Evolutionary conservation across 2,888 invertebrate genomes (phyloP).

Genomic region (Heteropelma amictum): DNA sequence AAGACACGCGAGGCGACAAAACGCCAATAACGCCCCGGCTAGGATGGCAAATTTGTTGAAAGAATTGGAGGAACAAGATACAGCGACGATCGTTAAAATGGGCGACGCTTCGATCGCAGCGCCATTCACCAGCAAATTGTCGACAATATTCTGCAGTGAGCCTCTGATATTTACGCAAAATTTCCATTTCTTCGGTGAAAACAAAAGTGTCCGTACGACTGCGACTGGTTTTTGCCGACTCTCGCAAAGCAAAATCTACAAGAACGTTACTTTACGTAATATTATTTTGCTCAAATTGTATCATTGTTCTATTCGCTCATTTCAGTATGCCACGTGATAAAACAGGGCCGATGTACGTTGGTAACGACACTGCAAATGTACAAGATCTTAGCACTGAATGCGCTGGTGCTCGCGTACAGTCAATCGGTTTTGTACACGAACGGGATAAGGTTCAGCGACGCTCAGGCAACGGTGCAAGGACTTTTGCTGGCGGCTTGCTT

Average conservation of each 20-base stretch:
- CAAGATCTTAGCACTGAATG: slow-evolving; percentile 98
- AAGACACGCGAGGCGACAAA: slow-evolving; percentile 61
- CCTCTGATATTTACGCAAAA: slow-evolving; percentile 66
- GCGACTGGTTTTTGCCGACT: not conserved
- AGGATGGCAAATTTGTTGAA: slow-evolving; percentile 86
- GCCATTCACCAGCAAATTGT: slow-evolving; percentile 98
- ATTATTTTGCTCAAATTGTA: too few relatives aligned
- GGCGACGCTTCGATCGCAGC: slow-evolving; percentile 99
- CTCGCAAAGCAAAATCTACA: not conserved
- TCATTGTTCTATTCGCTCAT: too few relatives aligned
- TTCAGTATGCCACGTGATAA: slow-evolving; percentile 98
- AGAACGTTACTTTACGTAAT: not conserved
- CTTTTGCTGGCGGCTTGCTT: slow-evolving; percentile 97
- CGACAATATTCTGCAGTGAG: slow-evolving; percentile 96
- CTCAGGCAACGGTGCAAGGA: slow-evolving; percentile 98
- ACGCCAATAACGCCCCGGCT: slow-evolving; percentile 73
- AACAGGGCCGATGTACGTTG: slow-evolving; percentile 98
- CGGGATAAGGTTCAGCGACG: slow-evolving; percentile 98
- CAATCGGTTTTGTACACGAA: slow-evolving; percentile 99
- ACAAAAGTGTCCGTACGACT: not conserved
- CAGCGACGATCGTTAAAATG: slow-evolving; percentile 92
- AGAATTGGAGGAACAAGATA: slow-evolving; percentile 92
- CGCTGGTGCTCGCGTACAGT: slow-evolving; percentile 97
- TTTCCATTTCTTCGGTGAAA: not conserved
- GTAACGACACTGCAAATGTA: slow-evolving; percentile 99